Conservation (phyloP, 2,113 vertebrate species). For the Psittacula cyanocephala region DNA sequence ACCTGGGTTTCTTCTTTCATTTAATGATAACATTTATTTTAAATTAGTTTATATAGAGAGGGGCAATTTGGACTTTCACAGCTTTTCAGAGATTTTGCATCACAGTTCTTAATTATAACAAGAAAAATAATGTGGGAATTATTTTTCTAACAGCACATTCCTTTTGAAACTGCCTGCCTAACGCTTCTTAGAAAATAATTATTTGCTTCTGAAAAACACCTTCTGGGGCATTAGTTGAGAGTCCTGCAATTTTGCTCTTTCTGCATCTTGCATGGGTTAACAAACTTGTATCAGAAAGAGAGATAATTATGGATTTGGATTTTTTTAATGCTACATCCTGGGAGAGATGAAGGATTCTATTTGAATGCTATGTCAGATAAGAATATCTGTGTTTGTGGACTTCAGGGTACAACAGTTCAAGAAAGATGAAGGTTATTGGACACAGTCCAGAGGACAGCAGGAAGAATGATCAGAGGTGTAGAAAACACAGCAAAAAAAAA, state of each 20-base stretch:
- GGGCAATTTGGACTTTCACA: not conserved
- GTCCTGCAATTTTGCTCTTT: not conserved
- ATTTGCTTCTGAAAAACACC: not conserved
- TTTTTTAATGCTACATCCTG: not conserved
- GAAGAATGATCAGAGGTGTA: conserved; percentile 16
- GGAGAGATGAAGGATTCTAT: not conserved
- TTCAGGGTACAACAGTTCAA: not conserved
- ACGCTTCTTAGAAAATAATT: not conserved
- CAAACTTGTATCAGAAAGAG: not conserved
- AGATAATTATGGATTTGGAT: not conserved
- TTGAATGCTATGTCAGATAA: not conserved
- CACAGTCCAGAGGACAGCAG: not conserved
- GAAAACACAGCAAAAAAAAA: not conserved
- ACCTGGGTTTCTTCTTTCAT: not conserved
- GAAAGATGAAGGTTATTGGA: not conserved
- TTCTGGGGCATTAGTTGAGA: not conserved
- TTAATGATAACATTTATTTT: not conserved
- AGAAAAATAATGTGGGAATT: not conserved
- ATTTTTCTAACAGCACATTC: not conserved
- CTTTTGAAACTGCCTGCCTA: not conserved
- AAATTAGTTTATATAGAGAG: not conserved
- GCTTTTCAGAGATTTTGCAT: not conserved
- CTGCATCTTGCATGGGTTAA: not conserved
- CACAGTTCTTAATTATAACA: not conserved
- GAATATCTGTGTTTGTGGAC: not conserved